A percentile compares a stretch with the other conserved stretches of the same genome.
Evolutionary conservation across 1,140 invertebrate species (phyloP).

Genomic region (Mercenaria mercenaria): DNA sequence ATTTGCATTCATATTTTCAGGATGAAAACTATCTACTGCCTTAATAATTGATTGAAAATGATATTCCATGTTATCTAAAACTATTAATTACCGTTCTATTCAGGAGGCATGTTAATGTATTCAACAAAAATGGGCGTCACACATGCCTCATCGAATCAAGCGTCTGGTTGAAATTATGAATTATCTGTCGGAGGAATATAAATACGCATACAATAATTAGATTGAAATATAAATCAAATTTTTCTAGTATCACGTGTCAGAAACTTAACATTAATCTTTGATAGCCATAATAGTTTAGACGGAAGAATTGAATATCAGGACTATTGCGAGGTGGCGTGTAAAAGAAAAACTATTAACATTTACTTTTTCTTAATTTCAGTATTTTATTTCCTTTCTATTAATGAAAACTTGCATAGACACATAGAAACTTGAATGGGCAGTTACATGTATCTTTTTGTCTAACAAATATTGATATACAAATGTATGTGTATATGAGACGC

Average conservation of each 20-base stretch:
- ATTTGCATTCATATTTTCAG: too few species aligned
- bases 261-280: conserved; percentile 28
- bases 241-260: neutral
- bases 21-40: neutral
- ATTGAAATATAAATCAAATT: conserved; percentile 32
- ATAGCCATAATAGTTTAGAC: neutral
- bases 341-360: neutral
- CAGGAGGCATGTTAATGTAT: neutral
- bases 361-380: neutral
- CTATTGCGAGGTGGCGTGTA: neutral
- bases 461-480: too few species aligned
- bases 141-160: neutral
- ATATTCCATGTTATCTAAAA: neutral
- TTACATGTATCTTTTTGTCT: too few species aligned
- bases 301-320: neutral
- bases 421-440: too few species aligned
- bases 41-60: neutral
- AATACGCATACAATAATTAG: neutral
- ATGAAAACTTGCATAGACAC: too few species aligned
- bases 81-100: conserved; percentile 7
- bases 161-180: neutral
- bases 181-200: neutral
- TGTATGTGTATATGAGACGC: too few species aligned
- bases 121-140: neutral
- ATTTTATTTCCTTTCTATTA: too few species aligned